These are phyloP conservation scores for Muricea muricata DNA, from an alignment of 92 coral and sea anemone genomes.

Conservation along the genomic window DNA sequence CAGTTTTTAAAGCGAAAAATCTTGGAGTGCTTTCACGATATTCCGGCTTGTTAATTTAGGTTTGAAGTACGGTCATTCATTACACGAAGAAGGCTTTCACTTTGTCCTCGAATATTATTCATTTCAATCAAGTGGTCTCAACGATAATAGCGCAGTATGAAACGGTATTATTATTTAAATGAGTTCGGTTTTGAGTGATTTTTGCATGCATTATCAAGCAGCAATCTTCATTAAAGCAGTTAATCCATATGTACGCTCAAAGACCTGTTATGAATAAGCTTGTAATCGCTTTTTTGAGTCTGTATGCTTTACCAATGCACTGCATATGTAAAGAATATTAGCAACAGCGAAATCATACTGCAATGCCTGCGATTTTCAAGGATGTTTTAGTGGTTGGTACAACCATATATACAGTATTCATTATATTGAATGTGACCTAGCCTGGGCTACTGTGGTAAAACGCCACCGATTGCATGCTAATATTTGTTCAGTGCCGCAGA, in stretches of 20 bases:
- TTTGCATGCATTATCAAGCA: background rate
- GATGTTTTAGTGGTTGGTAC: background rate
- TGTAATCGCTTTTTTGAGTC: background rate
- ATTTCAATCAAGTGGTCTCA: background rate
- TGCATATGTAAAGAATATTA: background rate
- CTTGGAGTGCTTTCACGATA: background rate
- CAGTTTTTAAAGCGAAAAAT: no score
- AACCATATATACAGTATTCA: no score
- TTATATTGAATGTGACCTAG: no score
- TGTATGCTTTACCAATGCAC: background rate
- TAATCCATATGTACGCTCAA: background rate
- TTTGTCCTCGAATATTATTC: conserved; percentile 5
- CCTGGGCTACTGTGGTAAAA: no score
- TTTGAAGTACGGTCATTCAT: no score
- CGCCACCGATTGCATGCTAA: no score
- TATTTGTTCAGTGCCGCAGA: no score
- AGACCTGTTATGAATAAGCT: background rate
- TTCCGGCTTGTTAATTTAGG: background rate
- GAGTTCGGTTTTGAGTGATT: background rate
- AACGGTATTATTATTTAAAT: conserved; percentile 10
- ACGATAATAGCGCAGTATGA: conserved; percentile 3
- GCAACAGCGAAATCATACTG: background rate
- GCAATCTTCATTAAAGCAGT: background rate
- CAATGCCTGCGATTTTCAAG: background rate
- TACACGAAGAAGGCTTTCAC: background rate